These are phyloP conservation scores for Furcifer pardalis DNA, from an alignment of 2,797 vertebrate genomes.

Conservation along the genomic window DNA sequence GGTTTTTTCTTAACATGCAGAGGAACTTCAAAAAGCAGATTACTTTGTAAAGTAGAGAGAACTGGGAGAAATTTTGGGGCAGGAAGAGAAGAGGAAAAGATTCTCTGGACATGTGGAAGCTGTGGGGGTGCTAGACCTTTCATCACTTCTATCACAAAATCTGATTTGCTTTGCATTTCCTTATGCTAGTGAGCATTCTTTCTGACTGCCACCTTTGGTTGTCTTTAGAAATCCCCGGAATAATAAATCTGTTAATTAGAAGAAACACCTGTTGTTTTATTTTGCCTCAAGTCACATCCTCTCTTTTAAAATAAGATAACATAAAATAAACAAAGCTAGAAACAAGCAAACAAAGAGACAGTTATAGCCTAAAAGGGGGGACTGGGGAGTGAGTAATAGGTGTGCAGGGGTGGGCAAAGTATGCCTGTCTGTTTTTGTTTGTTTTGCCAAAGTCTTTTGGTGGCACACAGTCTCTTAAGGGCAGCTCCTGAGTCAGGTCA, in stretches of 20 bases:
- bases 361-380: not conserved
- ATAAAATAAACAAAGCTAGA: not conserved
- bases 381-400: too few relatives aligned
- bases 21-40: not conserved
- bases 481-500: slow-evolving; percentile 25
- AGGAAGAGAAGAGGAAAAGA: too few relatives aligned
- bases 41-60: not conserved
- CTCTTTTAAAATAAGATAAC: too few relatives aligned
- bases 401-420: too few relatives aligned
- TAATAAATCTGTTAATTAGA: slow-evolving; percentile 16
- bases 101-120: not conserved
- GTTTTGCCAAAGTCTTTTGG: not conserved
- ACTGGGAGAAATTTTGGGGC: too few relatives aligned
- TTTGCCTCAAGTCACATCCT: not conserved
- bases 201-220: not conserved
- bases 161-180: not conserved
- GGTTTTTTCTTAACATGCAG: not conserved
- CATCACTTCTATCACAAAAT: not conserved
- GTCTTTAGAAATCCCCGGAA: slow-evolving; percentile 7
- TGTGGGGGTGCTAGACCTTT: not conserved
- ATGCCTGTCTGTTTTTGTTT: not conserved
- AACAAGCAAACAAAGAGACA: not conserved
- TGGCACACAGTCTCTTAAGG: not conserved
- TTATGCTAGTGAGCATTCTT: not conserved
- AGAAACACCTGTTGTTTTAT: slow-evolving; percentile 16